Percentiles rank a stretch among this genome's conserved stretches.
Conservation (phyloP, 2,797 vertebrate genomes). For the Lithobates sylvaticus region DNA sequence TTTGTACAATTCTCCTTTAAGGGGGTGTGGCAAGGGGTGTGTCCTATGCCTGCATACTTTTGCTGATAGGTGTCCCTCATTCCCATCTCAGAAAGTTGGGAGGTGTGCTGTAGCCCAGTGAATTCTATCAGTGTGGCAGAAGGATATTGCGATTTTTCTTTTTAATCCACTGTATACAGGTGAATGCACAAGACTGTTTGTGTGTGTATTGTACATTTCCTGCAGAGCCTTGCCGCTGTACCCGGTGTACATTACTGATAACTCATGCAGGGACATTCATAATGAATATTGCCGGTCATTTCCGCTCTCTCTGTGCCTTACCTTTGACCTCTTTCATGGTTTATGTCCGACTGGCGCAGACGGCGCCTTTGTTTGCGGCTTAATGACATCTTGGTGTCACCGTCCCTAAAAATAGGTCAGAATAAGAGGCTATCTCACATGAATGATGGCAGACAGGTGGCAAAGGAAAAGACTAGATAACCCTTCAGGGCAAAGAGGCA, state of each 20-base stretch:
- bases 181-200: too few relatives aligned
- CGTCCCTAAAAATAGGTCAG: conserved; percentile 59
- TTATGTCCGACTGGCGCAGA: background rate
- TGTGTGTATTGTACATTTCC: too few relatives aligned
- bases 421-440: conserved; percentile 42
- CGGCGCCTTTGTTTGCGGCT: conserved; percentile 44
- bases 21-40: too few relatives aligned
- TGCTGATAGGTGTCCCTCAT: too few relatives aligned
- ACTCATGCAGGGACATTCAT: background rate
- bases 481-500: conserved; percentile 49
- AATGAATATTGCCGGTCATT: background rate
- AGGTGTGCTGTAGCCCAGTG: too few relatives aligned
- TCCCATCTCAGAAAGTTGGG: too few relatives aligned
- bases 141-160: too few relatives aligned
- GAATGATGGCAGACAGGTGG: conserved; percentile 59
- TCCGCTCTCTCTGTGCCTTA: background rate
- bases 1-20: too few relatives aligned
- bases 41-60: too few relatives aligned
- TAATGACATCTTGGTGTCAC: conserved; percentile 57
- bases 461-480: conserved; percentile 59
- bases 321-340: background rate
- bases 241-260: background rate
- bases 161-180: too few relatives aligned
- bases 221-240: background rate
- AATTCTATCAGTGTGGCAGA: too few relatives aligned